Conservation (phyloP, 2,113 vertebrate species). For the Tenebrosternarchus preto region DNA sequence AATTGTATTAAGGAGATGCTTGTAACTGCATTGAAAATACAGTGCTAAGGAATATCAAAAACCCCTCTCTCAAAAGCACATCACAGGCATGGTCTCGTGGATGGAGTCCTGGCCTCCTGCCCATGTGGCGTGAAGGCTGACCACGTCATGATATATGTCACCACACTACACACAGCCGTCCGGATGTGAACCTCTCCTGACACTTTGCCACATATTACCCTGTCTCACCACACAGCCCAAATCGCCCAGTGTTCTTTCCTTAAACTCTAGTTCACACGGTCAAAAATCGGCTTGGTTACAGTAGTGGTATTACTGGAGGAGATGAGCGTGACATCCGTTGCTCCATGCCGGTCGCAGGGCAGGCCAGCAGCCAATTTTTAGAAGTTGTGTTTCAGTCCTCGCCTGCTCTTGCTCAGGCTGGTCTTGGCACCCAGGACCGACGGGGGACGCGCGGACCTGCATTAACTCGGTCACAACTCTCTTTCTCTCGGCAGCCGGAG, state of each 20-base stretch:
- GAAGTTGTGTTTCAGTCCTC: conserved; percentile 44
- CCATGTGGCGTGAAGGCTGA: conserved; percentile 67
- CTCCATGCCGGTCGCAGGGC: conserved; percentile 15
- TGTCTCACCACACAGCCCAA: neutral
- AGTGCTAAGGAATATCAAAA: conserved; percentile 65
- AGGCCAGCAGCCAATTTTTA: conserved; percentile 52
- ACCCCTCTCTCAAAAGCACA: conserved; percentile 60
- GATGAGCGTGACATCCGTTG: conserved; percentile 16
- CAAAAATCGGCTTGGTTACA: conserved; percentile 29
- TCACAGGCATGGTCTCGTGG: conserved; percentile 54
- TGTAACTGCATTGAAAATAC: conserved; percentile 72
- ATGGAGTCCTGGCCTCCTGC: conserved; percentile 57
- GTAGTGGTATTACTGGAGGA: neutral
- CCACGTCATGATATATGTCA: conserved; percentile 68
- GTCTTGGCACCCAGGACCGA: conserved; percentile 37
- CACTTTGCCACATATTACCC: neutral
- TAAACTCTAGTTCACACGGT: conserved; percentile 29
- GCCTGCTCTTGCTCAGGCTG: conserved; percentile 39
- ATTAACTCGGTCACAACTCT: conserved; percentile 31
- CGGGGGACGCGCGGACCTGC: conserved; percentile 21
- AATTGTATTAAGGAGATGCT: conserved; percentile 70
- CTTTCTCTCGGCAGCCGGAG: neutral
- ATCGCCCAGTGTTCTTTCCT: neutral
- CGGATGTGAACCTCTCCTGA: conserved; percentile 21
- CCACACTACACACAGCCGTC: neutral